phyloP scores from a whole-genome alignment of 2,113 vertebrate species.

The Semnornis frantzii region DNA sequence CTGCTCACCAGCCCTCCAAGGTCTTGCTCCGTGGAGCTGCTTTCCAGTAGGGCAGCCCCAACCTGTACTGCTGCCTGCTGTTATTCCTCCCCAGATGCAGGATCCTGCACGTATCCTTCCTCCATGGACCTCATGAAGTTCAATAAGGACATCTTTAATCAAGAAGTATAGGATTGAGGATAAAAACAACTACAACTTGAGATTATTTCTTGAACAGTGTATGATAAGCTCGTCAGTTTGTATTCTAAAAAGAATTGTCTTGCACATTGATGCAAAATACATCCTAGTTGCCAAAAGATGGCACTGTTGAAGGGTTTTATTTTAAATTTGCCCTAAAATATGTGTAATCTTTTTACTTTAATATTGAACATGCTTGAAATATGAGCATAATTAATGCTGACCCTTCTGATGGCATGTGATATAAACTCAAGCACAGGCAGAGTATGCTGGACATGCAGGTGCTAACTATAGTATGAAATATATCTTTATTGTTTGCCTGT shows the following conservation, averaged over 20 bases:
- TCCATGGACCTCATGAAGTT: too few species aligned
- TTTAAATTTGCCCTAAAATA: background rate
- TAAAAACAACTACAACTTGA: background rate
- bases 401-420: conserved; percentile 34
- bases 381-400: conserved; percentile 69
- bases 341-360: conserved; percentile 5
- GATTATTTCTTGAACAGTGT: background rate
- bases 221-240: background rate
- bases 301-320: conserved; percentile 72
- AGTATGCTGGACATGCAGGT: background rate
- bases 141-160: background rate
- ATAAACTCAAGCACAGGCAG: conserved; percentile 27
- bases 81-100: too few species aligned
- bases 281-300: conserved; percentile 69
- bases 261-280: background rate
- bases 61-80: too few species aligned
- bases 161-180: background rate
- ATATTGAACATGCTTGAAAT: conserved; percentile 50
- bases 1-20: too few species aligned
- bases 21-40: too few species aligned
- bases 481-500: background rate
- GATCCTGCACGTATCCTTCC: too few species aligned
- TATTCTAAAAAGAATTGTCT: background rate
- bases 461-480: conserved; percentile 5
- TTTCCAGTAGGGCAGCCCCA: too few species aligned